Conservation (phyloP, 2,113 vertebrate genomes). For the Melanocharis versteri region DNA sequence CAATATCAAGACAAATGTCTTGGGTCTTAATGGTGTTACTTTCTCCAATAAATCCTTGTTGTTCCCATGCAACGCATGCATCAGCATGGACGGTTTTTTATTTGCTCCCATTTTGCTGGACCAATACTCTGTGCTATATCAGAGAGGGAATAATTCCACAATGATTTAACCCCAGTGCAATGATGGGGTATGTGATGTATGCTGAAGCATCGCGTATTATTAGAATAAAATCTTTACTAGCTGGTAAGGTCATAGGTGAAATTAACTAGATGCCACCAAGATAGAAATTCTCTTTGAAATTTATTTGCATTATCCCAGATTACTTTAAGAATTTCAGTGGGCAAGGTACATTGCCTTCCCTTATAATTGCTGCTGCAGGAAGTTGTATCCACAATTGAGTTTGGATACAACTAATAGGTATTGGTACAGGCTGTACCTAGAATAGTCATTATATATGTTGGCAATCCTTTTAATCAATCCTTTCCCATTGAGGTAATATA, state of each 20-base stretch:
- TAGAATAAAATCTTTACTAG: neutral
- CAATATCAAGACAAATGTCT: neutral
- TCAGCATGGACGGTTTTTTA: neutral
- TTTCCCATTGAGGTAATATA: neutral
- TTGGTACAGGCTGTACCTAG: neutral
- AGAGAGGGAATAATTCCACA: neutral
- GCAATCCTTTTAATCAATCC: neutral
- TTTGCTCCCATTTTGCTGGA: neutral
- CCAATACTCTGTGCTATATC: neutral
- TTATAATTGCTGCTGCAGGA: neutral
- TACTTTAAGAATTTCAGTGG: neutral
- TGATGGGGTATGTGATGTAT: neutral
- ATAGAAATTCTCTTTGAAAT: neutral
- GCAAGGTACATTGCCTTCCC: neutral
- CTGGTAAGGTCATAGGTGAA: neutral
- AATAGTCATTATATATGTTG: neutral
- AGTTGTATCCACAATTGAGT: neutral
- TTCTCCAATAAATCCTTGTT: neutral
- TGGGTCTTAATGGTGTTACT: neutral
- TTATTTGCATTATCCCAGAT: neutral
- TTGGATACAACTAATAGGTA: neutral
- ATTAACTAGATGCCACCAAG: neutral
- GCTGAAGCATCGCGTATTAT: neutral
- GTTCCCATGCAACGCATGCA: neutral
- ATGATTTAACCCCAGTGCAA: neutral